Percentiles rank a stretch among this genome's conserved stretches.
phyloP scores from a whole-genome alignment of 2,113 vertebrate genomes.

The Pluvialis apricaria region DNA sequence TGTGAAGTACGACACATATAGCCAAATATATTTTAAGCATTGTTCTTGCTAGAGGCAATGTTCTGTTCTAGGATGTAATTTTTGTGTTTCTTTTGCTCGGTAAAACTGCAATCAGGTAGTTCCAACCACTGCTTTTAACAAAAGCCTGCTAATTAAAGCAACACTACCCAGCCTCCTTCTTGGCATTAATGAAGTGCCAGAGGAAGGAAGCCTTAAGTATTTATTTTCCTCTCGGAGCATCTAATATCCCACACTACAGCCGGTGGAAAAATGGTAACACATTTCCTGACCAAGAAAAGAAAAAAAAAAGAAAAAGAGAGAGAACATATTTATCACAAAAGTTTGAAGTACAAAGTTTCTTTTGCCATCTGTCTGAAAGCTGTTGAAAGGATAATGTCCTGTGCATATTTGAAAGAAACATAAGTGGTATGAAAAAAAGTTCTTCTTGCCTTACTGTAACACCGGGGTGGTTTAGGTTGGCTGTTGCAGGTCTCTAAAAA shows the following conservation, averaged over 20 bases:
- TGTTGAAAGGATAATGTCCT: conserved; percentile 23
- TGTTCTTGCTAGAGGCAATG: neutral
- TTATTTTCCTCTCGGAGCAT: conserved; percentile 27
- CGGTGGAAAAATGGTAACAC: neutral
- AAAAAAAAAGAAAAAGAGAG: neutral
- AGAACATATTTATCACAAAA: neutral
- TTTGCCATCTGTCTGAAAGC: neutral
- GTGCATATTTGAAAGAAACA: neutral
- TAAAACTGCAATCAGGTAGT: conserved; percentile 7
- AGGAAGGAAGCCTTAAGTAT: conserved; percentile 32
- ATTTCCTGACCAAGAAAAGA: neutral
- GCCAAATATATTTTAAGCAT: neutral
- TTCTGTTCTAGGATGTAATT: conserved; percentile 16
- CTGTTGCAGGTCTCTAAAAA: neutral
- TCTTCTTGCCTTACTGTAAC: neutral
- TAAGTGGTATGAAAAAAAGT: neutral
- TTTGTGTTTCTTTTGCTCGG: neutral
- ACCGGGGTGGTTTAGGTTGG: neutral
- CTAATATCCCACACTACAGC: neutral
- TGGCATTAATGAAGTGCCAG: conserved; percentile 37
- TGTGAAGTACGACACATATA: neutral
- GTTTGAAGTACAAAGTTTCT: neutral
- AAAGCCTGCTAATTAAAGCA: conserved; percentile 30
- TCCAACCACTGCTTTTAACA: neutral
- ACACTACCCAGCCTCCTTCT: neutral